Evolutionary conservation across 2,888 invertebrate species (phyloP), one percentile per base, ranked within the genome.

Genomic region (Microctonus aethiopoides): DNA sequence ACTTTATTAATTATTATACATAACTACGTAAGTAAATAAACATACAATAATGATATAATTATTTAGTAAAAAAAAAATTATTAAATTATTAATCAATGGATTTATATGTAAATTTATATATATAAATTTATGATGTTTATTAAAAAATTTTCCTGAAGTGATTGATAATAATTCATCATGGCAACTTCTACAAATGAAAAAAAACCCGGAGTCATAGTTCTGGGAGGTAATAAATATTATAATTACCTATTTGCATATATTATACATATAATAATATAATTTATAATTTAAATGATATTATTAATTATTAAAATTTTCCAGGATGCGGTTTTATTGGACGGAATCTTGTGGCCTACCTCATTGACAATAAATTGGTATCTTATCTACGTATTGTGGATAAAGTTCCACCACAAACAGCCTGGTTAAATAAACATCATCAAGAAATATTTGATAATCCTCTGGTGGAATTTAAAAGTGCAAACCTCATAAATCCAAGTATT

Each of bases 271-370:
- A n/a, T n/a, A n/a, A n/a, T n/a, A 64, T 41, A 52, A 13, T 39
- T 6, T 39, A 20, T 11, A 20, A 41, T 10, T 34, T 7, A 39
- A 6, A n/a, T 36, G n/a, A 39, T 11, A 63, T n/a, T 51, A 62
- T 72, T 56, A n/a, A 61, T 68, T 36, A n/a, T 51, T 54, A 36
- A 67, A 52, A 66, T 73, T 75, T 82, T 84, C 61, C 88, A 97
- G 97, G 97, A 87, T 96, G 96, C 88, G 97, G 97, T 80, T 97
- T 97, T 88, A 94, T 97, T 85, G 97, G 97, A 76, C 91, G 97
- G 81, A 94, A 96, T 88, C 89, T 97, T 78, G 93, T 96, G 72
- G 90, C 92, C 73, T 93, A 93, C 88, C 89, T 97, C 83, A 89
- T 97, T 76, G 89, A 90, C 74, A 93, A 95, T 87, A 91, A 94